phyloP scores from a whole-genome alignment of 2,113 vertebrate genomes.

The Pterocles burchelli region DNA sequence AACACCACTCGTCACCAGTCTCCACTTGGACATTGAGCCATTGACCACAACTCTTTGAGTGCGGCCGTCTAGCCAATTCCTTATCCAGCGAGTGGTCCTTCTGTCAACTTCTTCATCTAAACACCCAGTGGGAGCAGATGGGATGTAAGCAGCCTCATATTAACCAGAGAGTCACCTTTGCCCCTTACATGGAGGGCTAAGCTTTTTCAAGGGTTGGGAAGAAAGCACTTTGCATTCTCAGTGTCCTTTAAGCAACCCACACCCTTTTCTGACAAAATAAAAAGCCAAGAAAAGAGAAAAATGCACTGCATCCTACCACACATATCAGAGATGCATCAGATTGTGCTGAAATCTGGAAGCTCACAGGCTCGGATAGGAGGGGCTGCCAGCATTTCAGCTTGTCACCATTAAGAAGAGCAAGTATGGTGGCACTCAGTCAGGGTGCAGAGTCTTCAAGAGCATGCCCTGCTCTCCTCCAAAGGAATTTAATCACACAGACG shows the following conservation, averaged over 20 bases:
- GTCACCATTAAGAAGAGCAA: neutral
- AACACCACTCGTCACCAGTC: no score
- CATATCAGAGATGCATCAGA: neutral
- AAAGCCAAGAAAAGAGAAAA: neutral
- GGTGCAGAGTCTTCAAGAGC: neutral
- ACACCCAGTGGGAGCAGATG: neutral
- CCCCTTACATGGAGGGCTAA: neutral
- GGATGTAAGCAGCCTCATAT: neutral
- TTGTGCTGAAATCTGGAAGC: neutral
- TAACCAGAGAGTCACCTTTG: neutral
- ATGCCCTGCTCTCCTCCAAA: constrained; percentile 9
- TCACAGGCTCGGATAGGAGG: neutral
- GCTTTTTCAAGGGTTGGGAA: neutral
- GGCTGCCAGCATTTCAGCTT: neutral
- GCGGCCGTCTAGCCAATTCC: no score
- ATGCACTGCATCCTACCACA: neutral
- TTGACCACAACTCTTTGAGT: no score
- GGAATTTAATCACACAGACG: neutral
- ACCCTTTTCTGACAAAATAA: neutral
- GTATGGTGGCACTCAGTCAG: neutral
- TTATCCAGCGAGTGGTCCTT: no score
- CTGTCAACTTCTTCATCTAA: neutral
- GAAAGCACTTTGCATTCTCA: neutral
- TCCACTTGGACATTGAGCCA: no score
- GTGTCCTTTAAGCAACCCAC: neutral